A percentile compares a stretch with the other conserved stretches of the same genome.
phyloP scores from a whole-genome alignment of 1,140 invertebrate genomes.

The Melipona quadrifasciata region DNA sequence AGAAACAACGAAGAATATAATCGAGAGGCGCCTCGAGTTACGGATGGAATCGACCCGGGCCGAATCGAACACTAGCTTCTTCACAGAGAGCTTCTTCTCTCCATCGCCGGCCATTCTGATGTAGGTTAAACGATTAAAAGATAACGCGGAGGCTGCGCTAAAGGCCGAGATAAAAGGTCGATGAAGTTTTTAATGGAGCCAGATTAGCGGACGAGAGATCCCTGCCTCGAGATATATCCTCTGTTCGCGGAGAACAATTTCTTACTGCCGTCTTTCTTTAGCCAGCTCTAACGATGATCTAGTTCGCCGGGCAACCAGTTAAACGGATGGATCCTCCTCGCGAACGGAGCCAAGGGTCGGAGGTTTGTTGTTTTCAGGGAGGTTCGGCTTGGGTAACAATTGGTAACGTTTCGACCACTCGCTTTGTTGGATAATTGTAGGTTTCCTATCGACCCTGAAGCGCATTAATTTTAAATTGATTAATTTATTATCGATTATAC shows the following conservation, averaged over 20 bases:
- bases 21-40: too few species aligned
- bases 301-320: not conserved
- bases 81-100: constrained; percentile 1
- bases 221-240: not conserved
- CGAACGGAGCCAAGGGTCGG: not conserved
- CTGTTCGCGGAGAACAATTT: not conserved
- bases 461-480: too few species aligned
- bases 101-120: not conserved
- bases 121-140: constrained; percentile 42
- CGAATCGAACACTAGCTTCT: too few species aligned
- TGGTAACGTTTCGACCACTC: not conserved
- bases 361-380: not conserved
- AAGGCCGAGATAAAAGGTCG: constrained; percentile 2
- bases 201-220: constrained; percentile 9
- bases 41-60: not conserved
- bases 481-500: too few species aligned
- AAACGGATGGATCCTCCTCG: not conserved
- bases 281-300: not conserved
- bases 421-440: not conserved
- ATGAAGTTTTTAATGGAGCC: constrained; percentile 19
- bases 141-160: not conserved
- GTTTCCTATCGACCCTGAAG: too few species aligned
- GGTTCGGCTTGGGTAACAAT: not conserved
- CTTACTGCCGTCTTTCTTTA: not conserved
- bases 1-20: too few species aligned